A percentile compares a stretch with the other conserved stretches of the same genome.
phyloP scores from a whole-genome alignment of 2,888 invertebrate genomes.

The Campoletis raptor region DNA sequence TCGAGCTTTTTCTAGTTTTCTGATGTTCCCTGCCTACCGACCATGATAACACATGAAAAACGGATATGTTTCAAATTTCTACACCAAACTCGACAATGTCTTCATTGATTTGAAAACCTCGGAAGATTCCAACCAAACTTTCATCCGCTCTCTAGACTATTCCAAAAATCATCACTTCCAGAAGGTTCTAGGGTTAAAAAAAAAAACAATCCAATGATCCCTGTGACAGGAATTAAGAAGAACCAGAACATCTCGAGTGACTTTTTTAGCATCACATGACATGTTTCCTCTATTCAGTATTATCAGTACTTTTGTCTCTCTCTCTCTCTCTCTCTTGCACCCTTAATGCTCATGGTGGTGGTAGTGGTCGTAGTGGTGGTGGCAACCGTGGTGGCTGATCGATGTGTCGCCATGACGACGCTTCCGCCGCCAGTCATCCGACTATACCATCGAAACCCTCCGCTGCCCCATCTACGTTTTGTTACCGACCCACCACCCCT shows the following conservation, averaged over 20 bases:
- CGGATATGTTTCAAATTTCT: neutral
- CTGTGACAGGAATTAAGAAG: slow-evolving; percentile 37
- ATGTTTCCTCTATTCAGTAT: slow-evolving; percentile 60
- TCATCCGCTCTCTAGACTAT: too few relatives aligned
- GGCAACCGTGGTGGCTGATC: slow-evolving; percentile 84
- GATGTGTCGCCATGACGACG: slow-evolving; percentile 90
- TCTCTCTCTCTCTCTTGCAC: slow-evolving; percentile 29
- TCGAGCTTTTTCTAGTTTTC: slow-evolving; percentile 36
- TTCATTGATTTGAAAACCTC: neutral
- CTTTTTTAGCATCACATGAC: slow-evolving; percentile 24
- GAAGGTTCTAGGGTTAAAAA: neutral
- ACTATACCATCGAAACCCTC: slow-evolving; percentile 73
- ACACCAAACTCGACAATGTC: neutral
- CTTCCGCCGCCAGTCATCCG: slow-evolving; percentile 85
- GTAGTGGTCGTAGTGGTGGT: slow-evolving; percentile 33
- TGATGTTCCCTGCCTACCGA: neutral
- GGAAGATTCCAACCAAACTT: neutral
- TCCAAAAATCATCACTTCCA: neutral
- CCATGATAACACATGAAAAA: neutral
- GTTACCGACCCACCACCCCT: slow-evolving; percentile 66
- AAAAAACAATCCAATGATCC: neutral
- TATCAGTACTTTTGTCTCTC: neutral
- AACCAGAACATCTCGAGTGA: slow-evolving; percentile 68
- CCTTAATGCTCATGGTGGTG: slow-evolving; percentile 36
- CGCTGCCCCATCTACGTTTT: slow-evolving; percentile 65